Evolutionary conservation across 1,140 invertebrate genomes (phyloP).

Genomic region (Drosophila cardini): DNA sequence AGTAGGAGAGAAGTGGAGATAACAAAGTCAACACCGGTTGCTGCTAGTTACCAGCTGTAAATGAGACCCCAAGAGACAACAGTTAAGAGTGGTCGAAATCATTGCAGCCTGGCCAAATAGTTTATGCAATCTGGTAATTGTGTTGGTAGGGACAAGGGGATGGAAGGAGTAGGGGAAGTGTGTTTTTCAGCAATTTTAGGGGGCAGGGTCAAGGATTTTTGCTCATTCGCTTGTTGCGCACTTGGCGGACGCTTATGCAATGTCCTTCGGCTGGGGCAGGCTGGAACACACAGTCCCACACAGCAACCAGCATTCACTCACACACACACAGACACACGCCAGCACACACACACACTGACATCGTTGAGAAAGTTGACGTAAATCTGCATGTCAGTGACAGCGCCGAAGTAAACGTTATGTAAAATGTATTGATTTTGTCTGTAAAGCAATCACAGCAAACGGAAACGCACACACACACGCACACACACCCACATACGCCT

Average conservation of each 20-base stretch:
- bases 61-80: not conserved
- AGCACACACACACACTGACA: not conserved
- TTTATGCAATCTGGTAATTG: slow-evolving; percentile 52
- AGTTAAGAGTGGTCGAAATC: slow-evolving; percentile 1
- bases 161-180: not conserved
- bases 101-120: slow-evolving; percentile 36
- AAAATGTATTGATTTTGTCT: slow-evolving; percentile 75
- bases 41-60: slow-evolving; percentile 6
- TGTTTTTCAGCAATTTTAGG: slow-evolving; percentile 20
- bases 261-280: slow-evolving; percentile 57
- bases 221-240: slow-evolving; percentile 69
- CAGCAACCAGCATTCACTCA: slow-evolving; percentile 21
- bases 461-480: slow-evolving; percentile 24
- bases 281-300: slow-evolving; percentile 34
- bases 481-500: slow-evolving; percentile 26
- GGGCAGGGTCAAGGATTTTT: slow-evolving; percentile 62
- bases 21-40: slow-evolving; percentile 32
- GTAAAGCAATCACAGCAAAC: slow-evolving; percentile 37
- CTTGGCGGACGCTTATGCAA: slow-evolving; percentile 68
- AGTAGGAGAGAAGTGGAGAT: slow-evolving; percentile 17
- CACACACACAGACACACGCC: slow-evolving; percentile 17
- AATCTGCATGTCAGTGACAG: slow-evolving; percentile 71
- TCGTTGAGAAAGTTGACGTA: slow-evolving; percentile 50
- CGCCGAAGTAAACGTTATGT: slow-evolving; percentile 63
- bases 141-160: not conserved